Evolutionary conservation across 30 jellyfish, hydroid and myxozoan genomes (phyloP), one percentile per base, ranked within the genome.

Genomic region (Hydractinia echinata): DNA sequence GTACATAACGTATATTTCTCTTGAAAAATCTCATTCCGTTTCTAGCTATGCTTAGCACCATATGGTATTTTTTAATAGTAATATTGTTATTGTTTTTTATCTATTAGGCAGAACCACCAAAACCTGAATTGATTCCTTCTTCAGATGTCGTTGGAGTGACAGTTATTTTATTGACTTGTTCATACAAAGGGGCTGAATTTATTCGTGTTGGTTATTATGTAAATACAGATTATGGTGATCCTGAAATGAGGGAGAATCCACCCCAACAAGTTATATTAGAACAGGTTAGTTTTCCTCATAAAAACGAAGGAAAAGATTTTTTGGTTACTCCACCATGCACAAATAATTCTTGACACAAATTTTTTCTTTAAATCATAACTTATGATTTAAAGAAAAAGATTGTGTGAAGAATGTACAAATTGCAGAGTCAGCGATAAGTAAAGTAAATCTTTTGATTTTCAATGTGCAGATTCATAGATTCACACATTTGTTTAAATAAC

Each of bases 141-240:
- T 87, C 94, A 72, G 99, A 95, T 81, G 95, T 95, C n/a, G 95
- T 90, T 48, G 99, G 99, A 21, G 96, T 89, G 8, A 95, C 99
- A 10, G 99, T 95, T 4, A 91, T 95, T 6, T 53, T 95, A 61
- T 81, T 95, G 20, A 95, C 99, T 14, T 89, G 98, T 78, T 87
- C 97, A n/a, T 95, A 84, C 88, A 87, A 87, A 83, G 89, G 88
- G 20, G 83, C 89, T 55, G 99, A 95, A 72, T 95, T 95, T 89
- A 95, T 89, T 51, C 90, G 99, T 44, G 92, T 95, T 80, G 99
- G 99, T 0, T 95, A 95, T 69, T 95, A 79, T 87, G 97, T 95
- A 5, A 89, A 93, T 84, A 83, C 92, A 76, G 99, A 95, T 66
- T 95, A 95, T 64, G 87, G 80, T 79, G 98, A 89, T 74, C 93